These are phyloP conservation scores for Cantharis flavilabris DNA, from an alignment of 2,888 invertebrate genomes.

Conservation along the genomic window DNA sequence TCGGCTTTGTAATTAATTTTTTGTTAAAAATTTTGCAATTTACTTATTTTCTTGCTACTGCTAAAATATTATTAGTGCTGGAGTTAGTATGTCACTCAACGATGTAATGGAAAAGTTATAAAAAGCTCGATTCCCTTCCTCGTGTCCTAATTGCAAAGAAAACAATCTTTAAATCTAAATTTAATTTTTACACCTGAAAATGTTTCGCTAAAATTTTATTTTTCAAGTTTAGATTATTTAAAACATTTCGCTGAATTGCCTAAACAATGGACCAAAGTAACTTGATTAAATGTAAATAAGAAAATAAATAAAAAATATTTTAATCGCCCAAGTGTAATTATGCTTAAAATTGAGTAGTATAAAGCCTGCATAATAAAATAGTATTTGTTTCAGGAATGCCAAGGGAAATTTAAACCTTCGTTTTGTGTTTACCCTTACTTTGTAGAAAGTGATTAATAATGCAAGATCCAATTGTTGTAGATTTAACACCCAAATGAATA, in stretches of 20 bases:
- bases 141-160: neutral
- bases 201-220: neutral
- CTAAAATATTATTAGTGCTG: neutral
- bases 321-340: neutral
- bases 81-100: slow-evolving; percentile 1
- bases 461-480: neutral
- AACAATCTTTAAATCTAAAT: neutral
- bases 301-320: neutral
- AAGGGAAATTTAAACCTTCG: neutral
- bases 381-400: neutral
- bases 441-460: neutral
- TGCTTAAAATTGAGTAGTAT: neutral
- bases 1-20: too few species aligned
- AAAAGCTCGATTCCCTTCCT: neutral
- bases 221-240: too few species aligned
- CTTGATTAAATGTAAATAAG: neutral
- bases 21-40: neutral
- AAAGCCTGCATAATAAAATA: neutral
- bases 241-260: too few species aligned
- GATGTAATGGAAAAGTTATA: neutral
- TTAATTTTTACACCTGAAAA: neutral
- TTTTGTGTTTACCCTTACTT: neutral
- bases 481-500: neutral
- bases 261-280: too few species aligned
- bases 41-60: neutral